These are phyloP conservation scores for Buceros bicornis DNA, from an alignment of 2,797 vertebrate species.

Conservation along the genomic window DNA sequence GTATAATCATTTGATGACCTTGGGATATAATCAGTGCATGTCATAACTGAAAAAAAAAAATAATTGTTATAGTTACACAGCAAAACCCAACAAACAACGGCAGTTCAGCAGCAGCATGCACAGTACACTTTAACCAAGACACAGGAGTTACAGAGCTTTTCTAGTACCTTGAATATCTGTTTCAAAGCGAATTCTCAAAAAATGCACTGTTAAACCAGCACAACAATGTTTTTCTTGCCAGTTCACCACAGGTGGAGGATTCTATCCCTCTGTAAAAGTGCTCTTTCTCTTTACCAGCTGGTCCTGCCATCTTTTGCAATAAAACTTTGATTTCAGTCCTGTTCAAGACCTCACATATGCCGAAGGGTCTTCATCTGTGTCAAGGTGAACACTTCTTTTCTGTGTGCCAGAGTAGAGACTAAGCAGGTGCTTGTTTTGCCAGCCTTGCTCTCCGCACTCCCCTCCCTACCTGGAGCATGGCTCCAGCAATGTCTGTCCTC, in stretches of 20 bases:
- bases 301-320: not conserved
- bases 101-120: constrained; percentile 1
- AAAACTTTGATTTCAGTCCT: not conserved
- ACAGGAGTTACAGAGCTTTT: not conserved
- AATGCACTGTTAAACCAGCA: not conserved
- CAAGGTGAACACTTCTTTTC: not conserved
- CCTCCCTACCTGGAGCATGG: not conserved
- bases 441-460: not conserved
- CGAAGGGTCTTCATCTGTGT: not conserved
- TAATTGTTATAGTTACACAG: constrained; percentile 4
- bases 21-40: constrained; percentile 88
- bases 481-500: not conserved
- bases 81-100: constrained; percentile 48
- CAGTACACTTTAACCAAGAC: not conserved
- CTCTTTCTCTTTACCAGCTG: not conserved
- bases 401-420: not conserved
- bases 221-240: not conserved
- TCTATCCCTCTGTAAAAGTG: not conserved
- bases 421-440: not conserved
- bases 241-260: not conserved
- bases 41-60: constrained; percentile 82
- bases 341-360: not conserved
- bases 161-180: not conserved
- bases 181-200: constrained; percentile 1
- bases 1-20: constrained; percentile 90